These are phyloP conservation scores for Chaunax sp. DNA, from an alignment of 2,797 vertebrate genomes.

Conservation along the genomic window DNA sequence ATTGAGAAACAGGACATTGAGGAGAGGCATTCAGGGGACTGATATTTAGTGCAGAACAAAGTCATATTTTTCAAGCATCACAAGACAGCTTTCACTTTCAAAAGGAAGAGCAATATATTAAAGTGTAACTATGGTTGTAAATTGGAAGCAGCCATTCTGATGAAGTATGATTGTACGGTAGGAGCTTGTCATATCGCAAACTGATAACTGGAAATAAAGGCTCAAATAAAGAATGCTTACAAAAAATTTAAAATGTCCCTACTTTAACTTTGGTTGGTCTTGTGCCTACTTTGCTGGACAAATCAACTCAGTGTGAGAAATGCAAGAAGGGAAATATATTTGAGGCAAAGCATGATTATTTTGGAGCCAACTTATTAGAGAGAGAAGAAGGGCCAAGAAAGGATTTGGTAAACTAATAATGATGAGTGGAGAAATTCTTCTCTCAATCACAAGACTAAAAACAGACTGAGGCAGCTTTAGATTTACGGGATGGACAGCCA, in stretches of 20 bases:
- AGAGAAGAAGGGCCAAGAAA: constrained; percentile 13
- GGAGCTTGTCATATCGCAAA: constrained; percentile 48
- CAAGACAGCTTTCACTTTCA: constrained; percentile 46
- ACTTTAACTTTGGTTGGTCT: not conserved
- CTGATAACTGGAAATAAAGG: constrained; percentile 32
- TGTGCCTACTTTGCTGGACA: not conserved
- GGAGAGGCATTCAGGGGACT: constrained; percentile 22
- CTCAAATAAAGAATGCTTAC: constrained; percentile 26
- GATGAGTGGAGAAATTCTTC: constrained; percentile 14
- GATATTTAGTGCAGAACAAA: constrained; percentile 33
- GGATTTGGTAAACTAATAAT: constrained; percentile 32
- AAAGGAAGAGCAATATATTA: constrained; percentile 29
- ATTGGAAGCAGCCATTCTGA: constrained; percentile 48
- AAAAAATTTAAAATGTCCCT: constrained; percentile 32
- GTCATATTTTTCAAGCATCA: constrained; percentile 56
- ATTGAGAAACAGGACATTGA: constrained; percentile 17
- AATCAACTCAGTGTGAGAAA: constrained; percentile 18
- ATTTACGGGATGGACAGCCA: constrained; percentile 27
- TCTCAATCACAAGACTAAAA: constrained; percentile 30
- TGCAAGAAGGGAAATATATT: constrained; percentile 2
- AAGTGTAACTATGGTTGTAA: constrained; percentile 36
- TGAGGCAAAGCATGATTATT: not conserved
- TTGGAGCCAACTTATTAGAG: constrained; percentile 15
- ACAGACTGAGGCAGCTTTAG: constrained; percentile 34
- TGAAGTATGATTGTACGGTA: constrained; percentile 42